Conservation (phyloP, 2,888 invertebrate genomes). For the Tiphia femorata region DNA sequence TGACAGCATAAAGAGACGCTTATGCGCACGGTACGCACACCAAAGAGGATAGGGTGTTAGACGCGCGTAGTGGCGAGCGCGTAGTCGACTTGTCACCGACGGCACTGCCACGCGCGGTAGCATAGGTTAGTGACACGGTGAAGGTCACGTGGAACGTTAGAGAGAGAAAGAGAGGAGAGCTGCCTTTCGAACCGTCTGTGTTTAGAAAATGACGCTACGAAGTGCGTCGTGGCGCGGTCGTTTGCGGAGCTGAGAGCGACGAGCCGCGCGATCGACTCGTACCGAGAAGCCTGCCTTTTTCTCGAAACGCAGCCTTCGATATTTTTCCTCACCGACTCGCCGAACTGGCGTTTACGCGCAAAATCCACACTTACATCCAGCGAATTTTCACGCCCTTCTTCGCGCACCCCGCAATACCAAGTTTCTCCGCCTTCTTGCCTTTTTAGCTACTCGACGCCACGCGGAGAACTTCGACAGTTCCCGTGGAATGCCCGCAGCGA, state of each 20-base stretch:
- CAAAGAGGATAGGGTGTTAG: constrained; percentile 45
- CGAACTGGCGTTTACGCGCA: no score
- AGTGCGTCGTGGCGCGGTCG: neutral
- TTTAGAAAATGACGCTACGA: neutral
- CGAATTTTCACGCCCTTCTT: no score
- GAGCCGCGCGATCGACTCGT: no score
- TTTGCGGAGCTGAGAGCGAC: neutral
- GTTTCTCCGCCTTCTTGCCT: neutral
- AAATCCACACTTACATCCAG: neutral
- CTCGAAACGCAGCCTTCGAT: neutral
- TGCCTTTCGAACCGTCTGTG: neutral
- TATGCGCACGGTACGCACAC: constrained; percentile 20
- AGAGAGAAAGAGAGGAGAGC: constrained; percentile 2
- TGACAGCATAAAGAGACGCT: constrained; percentile 33
- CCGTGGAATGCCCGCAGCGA: neutral
- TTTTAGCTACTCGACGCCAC: neutral
- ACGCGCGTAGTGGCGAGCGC: constrained; percentile 31
- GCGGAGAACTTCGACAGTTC: neutral
- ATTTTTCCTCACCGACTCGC: no score
- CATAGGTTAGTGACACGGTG: constrained; percentile 65
- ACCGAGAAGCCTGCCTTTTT: neutral
- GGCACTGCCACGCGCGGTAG: constrained; percentile 58
- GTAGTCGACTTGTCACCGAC: no score
- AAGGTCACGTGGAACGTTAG: constrained; percentile 48
- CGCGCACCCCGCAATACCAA: neutral